phyloP scores from a whole-genome alignment of 2,113 vertebrate species.

The Nicator chloris region DNA sequence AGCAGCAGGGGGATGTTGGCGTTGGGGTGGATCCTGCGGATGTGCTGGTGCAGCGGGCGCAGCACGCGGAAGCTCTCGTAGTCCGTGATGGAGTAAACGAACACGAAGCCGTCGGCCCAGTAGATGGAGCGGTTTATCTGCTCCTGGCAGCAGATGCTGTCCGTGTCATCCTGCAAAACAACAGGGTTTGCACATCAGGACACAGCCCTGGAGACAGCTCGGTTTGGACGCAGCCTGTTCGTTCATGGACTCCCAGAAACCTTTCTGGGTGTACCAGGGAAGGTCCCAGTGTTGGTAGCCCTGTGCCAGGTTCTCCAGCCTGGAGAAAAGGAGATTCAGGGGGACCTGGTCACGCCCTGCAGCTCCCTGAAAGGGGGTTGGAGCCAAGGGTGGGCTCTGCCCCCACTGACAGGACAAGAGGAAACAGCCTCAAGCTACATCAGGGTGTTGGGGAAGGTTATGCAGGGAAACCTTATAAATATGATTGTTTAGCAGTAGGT shows the following conservation, averaged over 20 bases:
- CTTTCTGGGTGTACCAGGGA: background rate
- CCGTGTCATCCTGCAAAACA: slow-evolving; percentile 75
- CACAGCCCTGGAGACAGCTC: background rate
- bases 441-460: too few species aligned
- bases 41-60: slow-evolving; percentile 87
- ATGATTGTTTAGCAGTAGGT: too few species aligned
- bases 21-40: slow-evolving; percentile 87
- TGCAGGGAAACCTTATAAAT: too few species aligned
- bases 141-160: slow-evolving; percentile 83
- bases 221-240: background rate
- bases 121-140: slow-evolving; percentile 91
- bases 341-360: background rate
- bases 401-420: background rate
- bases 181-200: background rate
- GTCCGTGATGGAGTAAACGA: slow-evolving; percentile 92
- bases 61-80: slow-evolving; percentile 84
- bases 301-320: background rate
- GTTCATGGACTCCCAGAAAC: background rate
- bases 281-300: background rate
- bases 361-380: background rate
- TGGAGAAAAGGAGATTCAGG: background rate
- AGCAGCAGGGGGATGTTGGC: slow-evolving; percentile 89
- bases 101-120: slow-evolving; percentile 92
- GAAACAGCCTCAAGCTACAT: background rate
- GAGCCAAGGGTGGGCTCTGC: background rate